A percentile compares a stretch with the other conserved stretches of the same genome.
phyloP scores from a whole-genome alignment of 1,140 invertebrate genomes.

The Zophobas atratus region DNA sequence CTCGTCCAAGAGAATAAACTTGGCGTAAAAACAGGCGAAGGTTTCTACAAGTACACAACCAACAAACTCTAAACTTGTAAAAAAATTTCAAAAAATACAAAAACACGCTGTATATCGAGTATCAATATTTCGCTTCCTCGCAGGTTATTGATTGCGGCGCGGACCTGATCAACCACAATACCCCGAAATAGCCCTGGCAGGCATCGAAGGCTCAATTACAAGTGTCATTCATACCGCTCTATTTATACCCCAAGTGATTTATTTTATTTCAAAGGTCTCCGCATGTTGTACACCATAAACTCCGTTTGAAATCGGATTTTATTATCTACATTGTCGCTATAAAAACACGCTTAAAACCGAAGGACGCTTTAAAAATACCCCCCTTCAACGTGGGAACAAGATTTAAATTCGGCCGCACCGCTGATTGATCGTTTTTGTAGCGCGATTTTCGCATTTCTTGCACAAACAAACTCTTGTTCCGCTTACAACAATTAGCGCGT shows the following conservation, averaged over 20 bases:
- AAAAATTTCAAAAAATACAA: too few relatives aligned
- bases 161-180: neutral
- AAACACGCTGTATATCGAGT: too few relatives aligned
- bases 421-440: neutral
- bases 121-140: too few relatives aligned
- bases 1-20: slow-evolving; percentile 86
- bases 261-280: slow-evolving; percentile 29
- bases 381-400: neutral
- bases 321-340: slow-evolving; percentile 19
- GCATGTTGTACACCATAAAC: slow-evolving; percentile 1
- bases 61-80: too few relatives aligned
- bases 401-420: too few relatives aligned
- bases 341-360: slow-evolving; percentile 32
- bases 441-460: neutral
- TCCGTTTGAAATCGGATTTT: slow-evolving; percentile 1
- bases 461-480: slow-evolving; percentile 2
- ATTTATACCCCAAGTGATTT: slow-evolving; percentile 20
- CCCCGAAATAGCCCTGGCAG: slow-evolving; percentile 10
- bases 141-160: neutral
- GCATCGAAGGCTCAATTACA: slow-evolving; percentile 7
- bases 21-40: slow-evolving; percentile 88
- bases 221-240: slow-evolving; percentile 28
- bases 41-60: slow-evolving; percentile 84
- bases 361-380: slow-evolving; percentile 10
- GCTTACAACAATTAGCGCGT: slow-evolving; percentile 15